A percentile compares a stretch with the other conserved stretches of the same genome.
phyloP scores from a whole-genome alignment of 2,113 vertebrate species.

The Syngnathoides biaculeatus region DNA sequence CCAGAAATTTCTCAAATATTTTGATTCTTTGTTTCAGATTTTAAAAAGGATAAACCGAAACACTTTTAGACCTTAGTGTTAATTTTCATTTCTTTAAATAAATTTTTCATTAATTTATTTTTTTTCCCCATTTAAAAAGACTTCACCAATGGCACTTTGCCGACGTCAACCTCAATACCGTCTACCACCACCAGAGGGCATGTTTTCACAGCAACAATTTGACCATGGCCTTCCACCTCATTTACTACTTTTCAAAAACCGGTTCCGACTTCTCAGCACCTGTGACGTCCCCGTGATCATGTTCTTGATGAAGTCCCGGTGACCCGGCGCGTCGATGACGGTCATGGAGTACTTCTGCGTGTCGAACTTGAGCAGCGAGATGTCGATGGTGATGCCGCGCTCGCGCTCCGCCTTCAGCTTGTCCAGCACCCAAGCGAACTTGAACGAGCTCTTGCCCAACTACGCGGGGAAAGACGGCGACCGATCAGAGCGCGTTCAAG shows the following conservation, averaged over 20 bases:
- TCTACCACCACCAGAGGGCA: not conserved
- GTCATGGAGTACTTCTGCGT: slow-evolving; percentile 77
- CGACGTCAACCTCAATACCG: not conserved
- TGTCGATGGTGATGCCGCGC: slow-evolving; percentile 79
- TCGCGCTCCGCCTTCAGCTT: slow-evolving; percentile 79
- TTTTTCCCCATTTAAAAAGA: too few species aligned
- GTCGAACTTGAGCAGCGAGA: slow-evolving; percentile 75
- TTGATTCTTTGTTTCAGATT: too few species aligned
- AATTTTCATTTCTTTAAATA: not conserved
- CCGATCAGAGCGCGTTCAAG: too few species aligned
- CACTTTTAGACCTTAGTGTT: too few species aligned
- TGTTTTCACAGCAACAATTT: not conserved
- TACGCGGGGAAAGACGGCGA: slow-evolving; percentile 2
- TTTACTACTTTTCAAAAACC: not conserved
- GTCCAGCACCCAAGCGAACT: slow-evolving; percentile 80
- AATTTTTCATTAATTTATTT: too few species aligned
- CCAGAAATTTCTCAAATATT: too few species aligned
- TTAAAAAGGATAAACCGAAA: too few species aligned
- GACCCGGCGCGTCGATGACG: slow-evolving; percentile 79
- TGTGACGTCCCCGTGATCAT: slow-evolving; percentile 83
- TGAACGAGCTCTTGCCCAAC: slow-evolving; percentile 81
- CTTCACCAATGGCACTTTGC: too few species aligned
- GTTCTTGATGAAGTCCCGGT: slow-evolving; percentile 82
- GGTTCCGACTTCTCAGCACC: slow-evolving; percentile 26
- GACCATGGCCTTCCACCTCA: too few species aligned